Evolutionary conservation across 2,888 invertebrate genomes (phyloP), one percentile per base, ranked within the genome.

Genomic region (Tetheella fluctuosa): DNA sequence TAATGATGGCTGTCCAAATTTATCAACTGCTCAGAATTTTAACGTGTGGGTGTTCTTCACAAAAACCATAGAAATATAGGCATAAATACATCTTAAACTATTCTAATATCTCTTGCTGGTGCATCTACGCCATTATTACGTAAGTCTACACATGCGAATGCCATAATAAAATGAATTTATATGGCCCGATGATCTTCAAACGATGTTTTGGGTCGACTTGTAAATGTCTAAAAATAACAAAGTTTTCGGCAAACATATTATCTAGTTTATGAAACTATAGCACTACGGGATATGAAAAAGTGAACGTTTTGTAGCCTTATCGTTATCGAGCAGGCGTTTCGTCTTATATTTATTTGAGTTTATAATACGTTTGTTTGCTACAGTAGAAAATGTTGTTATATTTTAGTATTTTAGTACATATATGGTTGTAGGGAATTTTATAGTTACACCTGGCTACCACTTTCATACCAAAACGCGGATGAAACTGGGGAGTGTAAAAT

Each of bases 81-180:
- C 39, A 63, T 37, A 17, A 52, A 53, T 34, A 25, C 25, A 2
- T 20, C 56, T 23, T 59, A 25, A 48, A 52, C 23, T 39, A 60
- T 59, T 59, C 17, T 17, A 60, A 57, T 57, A 54, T 63, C 63
- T 64, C 55, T 59, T 59, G 3, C 3, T 61, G 61, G 55, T 69
- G 23, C 61, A 42, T 73, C 70, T 73, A 61, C 61, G 63, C 59
- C 60, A 68, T 72, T 59, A 66, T 73, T 63, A 67, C 61, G 62
- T 72, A 68, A 67, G 59, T 54, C 59, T 67, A 63, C 63, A 75
- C 71, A 81, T 76, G 74, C 73, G 68, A 76, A 64, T 60, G 64
- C 71, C 65, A 78, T 79, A 79, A 76, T 70, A 70, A 76, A 80
- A 80, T 71, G 73, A 71, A 75, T 81, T 78, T 78, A 81, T 80